A percentile compares a stretch with the other conserved stretches of the same genome.
Evolutionary conservation across 1,140 invertebrate species (phyloP).

Genomic region (Nebria ingens): DNA sequence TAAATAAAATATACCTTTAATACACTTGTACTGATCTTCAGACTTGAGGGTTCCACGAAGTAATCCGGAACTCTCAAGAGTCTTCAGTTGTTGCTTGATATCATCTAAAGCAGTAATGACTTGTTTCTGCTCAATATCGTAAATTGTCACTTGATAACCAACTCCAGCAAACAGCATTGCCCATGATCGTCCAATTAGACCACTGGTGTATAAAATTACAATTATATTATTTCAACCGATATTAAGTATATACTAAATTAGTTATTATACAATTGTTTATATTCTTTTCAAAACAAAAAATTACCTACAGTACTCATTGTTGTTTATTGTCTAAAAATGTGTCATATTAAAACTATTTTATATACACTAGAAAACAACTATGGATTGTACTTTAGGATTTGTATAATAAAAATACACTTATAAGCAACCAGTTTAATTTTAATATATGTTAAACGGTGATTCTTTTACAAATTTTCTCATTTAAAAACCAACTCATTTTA

Average conservation of each 20-base stretch:
- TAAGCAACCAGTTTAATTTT: too few relatives aligned
- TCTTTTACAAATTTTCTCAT: too few relatives aligned
- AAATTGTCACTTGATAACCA: conserved; percentile 77
- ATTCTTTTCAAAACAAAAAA: background rate
- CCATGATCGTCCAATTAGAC: conserved; percentile 88
- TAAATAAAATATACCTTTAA: conserved; percentile 52
- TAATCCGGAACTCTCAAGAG: conserved; percentile 57
- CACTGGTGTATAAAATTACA: conserved; percentile 54
- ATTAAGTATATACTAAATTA: background rate
- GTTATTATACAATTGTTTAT: background rate
- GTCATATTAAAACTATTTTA: too few relatives aligned
- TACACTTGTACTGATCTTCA: conserved; percentile 62
- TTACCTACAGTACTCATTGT: too few relatives aligned
- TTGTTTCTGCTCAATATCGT: conserved; percentile 68
- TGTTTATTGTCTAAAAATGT: too few relatives aligned
- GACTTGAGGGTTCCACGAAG: conserved; percentile 64
- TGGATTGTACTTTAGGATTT: too few relatives aligned
- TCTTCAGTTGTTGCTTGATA: conserved; percentile 60
- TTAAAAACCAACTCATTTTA: too few relatives aligned
- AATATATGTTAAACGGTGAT: too few relatives aligned
- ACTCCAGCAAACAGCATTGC: conserved; percentile 91
- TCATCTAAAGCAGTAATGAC: conserved; percentile 61
- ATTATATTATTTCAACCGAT: background rate
- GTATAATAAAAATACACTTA: too few relatives aligned
- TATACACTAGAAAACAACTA: too few relatives aligned